These are phyloP conservation scores for Apodemus speciosus DNA, from an alignment of 2,113 vertebrate genomes.

Conservation along the genomic window DNA sequence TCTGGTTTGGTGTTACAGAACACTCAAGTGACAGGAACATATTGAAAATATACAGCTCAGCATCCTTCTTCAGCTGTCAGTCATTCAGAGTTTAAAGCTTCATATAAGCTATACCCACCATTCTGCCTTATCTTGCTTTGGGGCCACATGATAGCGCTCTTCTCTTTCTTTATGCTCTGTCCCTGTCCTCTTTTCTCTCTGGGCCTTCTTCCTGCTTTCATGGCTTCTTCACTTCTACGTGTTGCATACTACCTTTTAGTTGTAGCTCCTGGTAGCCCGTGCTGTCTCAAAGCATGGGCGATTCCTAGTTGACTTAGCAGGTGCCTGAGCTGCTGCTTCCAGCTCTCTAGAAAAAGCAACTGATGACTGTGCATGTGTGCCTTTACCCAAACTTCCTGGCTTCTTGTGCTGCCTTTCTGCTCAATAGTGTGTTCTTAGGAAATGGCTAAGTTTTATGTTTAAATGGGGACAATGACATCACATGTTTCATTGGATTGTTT, in stretches of 20 bases:
- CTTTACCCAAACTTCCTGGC: neutral
- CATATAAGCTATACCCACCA: neutral
- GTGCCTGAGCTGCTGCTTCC: neutral
- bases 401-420: neutral
- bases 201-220: neutral
- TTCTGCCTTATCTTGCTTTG: neutral
- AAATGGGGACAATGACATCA: neutral
- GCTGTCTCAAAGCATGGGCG: neutral
- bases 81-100: constrained; percentile 17
- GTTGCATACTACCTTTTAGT: neutral
- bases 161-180: neutral
- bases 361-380: neutral
- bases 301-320: neutral
- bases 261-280: neutral
- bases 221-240: neutral
- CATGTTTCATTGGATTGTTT: constrained; percentile 30
- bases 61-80: neutral
- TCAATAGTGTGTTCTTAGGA: neutral
- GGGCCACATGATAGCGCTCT: neutral
- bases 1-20: neutral
- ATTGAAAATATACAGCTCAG: neutral
- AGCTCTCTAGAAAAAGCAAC: neutral
- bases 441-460: constrained; percentile 6
- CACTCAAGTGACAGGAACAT: constrained; percentile 22
- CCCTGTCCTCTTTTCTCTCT: neutral